Evolutionary conservation across 2,113 vertebrate genomes (phyloP).

Genomic region (human (Homo sapiens)): DNA sequence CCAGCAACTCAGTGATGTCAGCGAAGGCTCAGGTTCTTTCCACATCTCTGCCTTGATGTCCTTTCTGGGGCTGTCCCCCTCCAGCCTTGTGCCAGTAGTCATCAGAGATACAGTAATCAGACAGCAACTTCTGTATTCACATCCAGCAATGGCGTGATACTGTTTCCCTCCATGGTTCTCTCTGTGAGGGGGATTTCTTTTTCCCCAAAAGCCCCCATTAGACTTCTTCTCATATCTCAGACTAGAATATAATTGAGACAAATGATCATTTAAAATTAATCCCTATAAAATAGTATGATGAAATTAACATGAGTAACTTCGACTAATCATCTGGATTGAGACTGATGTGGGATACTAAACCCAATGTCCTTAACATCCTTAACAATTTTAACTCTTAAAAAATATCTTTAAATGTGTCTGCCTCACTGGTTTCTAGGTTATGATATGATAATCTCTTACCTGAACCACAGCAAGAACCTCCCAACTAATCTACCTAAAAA

Average conservation of each 20-base stretch:
- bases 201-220: accelerated
- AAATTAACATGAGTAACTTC: neutral
- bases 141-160: neutral
- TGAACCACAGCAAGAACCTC: neutral
- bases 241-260: neutral
- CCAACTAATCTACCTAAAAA: neutral
- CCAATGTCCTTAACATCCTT: neutral
- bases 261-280: neutral
- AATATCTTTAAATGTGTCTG: neutral
- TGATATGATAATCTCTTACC: neutral
- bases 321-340: neutral
- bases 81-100: neutral
- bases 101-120: neutral
- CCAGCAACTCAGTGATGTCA: neutral
- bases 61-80: neutral
- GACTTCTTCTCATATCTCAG: neutral
- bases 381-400: neutral
- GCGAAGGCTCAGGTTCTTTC: neutral
- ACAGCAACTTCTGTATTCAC: neutral
- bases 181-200: neutral
- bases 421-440: neutral
- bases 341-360: neutral
- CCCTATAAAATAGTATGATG: neutral
- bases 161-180: neutral
- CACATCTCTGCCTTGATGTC: no score